Evolutionary conservation across 2,888 invertebrate genomes (phyloP), one percentile per base, ranked within the genome.

Genomic region (Hartigia nigra): DNA sequence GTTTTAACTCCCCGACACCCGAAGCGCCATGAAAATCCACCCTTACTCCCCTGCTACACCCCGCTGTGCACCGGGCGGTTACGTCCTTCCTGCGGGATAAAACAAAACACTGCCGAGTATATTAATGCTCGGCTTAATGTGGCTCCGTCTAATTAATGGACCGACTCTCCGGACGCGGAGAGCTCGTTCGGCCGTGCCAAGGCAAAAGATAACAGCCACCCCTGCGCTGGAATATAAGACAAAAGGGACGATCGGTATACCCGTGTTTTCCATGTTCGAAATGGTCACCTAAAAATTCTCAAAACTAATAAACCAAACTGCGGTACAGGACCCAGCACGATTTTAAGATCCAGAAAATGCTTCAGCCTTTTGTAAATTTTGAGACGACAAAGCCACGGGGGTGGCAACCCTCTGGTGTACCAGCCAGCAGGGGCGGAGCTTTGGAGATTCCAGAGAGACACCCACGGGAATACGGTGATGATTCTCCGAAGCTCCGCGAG

Each of bases 81-180:
- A 85, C 88, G 86, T 88, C 89, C 90, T 91, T 90, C 91, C 91
- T 90, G 90, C 87, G 87, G 91, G 90, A 90, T 91, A 90, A 91
- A 91, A 91, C 91, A 91, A 91, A 91, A 91, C 91, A 91, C 88
- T 87, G 88, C 86, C 87, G 91, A 91, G 91, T 91, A 90, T 91
- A 91, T 91, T 91, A 91, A 91, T 91, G 91, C 90, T 86, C 80
- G 88, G 91, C 90, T 91, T 91, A 91, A 91, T 91, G 91, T 87
- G 88, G 55, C 89, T 87, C 84, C 88, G 86, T 88, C 90, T 91
- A 91, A 91, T 91, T 91, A 91, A 91, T 91, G 91, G 90, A 91
- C 91, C 90, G 88, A 85, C 89, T 88, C 87, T 84, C 89, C 89
- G 88, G 88, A 88, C 86, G 86, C 86, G 81, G 23, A 55, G 55